These are phyloP conservation scores for Coleophora deauratella DNA, from an alignment of 2,888 invertebrate species.

Conservation along the genomic window DNA sequence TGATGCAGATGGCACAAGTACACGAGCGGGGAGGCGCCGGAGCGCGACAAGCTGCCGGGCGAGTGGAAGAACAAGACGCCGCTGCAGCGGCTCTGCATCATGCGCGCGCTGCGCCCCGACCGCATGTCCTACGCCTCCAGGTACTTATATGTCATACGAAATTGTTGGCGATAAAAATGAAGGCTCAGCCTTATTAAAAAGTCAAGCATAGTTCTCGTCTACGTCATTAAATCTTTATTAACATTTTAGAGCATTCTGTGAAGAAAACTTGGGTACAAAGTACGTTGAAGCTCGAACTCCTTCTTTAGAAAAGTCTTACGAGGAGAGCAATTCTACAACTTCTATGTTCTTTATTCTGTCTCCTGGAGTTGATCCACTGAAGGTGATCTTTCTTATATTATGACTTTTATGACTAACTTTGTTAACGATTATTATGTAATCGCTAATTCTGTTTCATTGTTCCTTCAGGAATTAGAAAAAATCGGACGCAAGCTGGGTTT, in stretches of 20 bases:
- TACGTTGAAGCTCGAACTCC: constrained; percentile 86
- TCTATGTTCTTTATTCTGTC: constrained; percentile 96
- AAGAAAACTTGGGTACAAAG: constrained; percentile 89
- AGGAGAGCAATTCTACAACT: constrained; percentile 88
- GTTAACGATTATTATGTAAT: too few relatives aligned
- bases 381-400: constrained; percentile 51
- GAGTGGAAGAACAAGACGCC: constrained; percentile 95
- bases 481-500: constrained; percentile 87
- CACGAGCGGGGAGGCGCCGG: constrained; percentile 93
- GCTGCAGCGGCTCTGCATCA: constrained; percentile 91
- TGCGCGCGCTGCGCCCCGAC: constrained; percentile 92
- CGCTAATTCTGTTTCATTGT: too few relatives aligned
- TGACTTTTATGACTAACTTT: too few relatives aligned
- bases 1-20: constrained; percentile 88
- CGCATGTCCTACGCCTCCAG: constrained; percentile 94
- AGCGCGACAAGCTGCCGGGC: constrained; percentile 94
- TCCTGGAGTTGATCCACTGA: constrained; percentile 94
- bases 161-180: too few relatives aligned
- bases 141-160: constrained; percentile 53
- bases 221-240: too few relatives aligned
- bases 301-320: constrained; percentile 88
- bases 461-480: constrained; percentile 84
- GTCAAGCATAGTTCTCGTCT: too few relatives aligned
- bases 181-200: too few relatives aligned
- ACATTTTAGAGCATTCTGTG: constrained; percentile 84